These are phyloP conservation scores for Chlorodrepanis virens DNA, from an alignment of 2,113 vertebrate genomes.

Conservation along the genomic window DNA sequence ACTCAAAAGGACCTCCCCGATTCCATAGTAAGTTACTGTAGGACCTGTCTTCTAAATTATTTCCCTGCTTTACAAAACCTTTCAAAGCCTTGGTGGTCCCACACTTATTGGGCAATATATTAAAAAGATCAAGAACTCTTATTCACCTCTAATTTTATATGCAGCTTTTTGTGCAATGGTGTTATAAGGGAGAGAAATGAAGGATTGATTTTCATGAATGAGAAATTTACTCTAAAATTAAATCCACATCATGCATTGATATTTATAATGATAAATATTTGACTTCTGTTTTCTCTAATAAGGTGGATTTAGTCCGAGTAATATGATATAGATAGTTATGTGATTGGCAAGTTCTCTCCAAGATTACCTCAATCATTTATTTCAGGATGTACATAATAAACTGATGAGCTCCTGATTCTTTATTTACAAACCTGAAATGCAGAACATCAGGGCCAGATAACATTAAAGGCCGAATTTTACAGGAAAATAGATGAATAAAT, in stretches of 20 bases:
- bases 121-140: background rate
- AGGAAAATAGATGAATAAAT: background rate
- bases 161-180: background rate
- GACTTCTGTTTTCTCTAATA: background rate
- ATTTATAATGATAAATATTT: conserved; percentile 3
- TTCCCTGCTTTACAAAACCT: background rate
- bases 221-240: background rate
- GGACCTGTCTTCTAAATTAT: background rate
- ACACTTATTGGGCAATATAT: background rate
- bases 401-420: background rate
- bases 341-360: background rate
- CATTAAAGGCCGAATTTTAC: background rate
- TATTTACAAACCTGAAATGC: background rate
- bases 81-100: background rate
- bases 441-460: background rate
- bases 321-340: background rate
- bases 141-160: background rate
- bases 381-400: background rate
- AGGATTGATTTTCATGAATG: background rate
- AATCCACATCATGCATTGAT: background rate
- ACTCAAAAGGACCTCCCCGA: fast-evolving
- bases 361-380: background rate
- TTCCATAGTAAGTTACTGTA: background rate
- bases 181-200: background rate
- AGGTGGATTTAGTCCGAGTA: background rate